A percentile compares a stretch with the other conserved stretches of the same genome.
These are phyloP conservation scores for Pseudochromis fuscus DNA, from an alignment of 2,797 vertebrate genomes.

Conservation along the genomic window DNA sequence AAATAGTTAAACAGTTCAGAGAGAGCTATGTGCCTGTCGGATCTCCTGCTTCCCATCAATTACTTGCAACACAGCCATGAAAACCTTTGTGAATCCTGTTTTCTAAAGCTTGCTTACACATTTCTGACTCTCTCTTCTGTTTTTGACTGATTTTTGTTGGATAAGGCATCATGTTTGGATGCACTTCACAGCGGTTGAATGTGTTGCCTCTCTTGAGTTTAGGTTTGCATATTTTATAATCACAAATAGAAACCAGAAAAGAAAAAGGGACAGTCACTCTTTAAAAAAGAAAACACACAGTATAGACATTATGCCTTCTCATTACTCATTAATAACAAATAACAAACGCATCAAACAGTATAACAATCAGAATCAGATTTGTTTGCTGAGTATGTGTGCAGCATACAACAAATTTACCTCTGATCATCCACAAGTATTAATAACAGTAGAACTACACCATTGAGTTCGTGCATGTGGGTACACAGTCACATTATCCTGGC, in stretches of 20 bases:
- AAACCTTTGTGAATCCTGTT: constrained; percentile 28
- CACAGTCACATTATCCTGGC: neutral
- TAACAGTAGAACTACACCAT: too few species aligned
- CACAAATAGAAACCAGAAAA: constrained; percentile 36
- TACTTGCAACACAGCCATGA: constrained; percentile 9
- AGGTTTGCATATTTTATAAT: constrained; percentile 47
- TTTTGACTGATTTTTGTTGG: neutral
- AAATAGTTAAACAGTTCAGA: constrained; percentile 4
- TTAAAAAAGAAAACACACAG: constrained; percentile 3
- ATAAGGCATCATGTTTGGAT: constrained; percentile 35
- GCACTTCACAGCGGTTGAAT: constrained; percentile 28
- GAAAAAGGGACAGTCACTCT: constrained; percentile 24
- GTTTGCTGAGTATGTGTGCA: too few species aligned
- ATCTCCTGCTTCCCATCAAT: constrained; percentile 11
- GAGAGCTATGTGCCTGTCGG: neutral
- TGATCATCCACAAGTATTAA: too few species aligned
- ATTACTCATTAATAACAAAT: constrained; percentile 17
- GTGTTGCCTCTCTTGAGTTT: constrained; percentile 33
- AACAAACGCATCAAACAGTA: neutral
- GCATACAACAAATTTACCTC: too few species aligned
- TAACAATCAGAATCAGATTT: too few species aligned
- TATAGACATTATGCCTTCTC: neutral
- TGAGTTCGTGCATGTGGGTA: neutral
- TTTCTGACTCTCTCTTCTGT: constrained; percentile 24
- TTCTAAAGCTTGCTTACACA: constrained; percentile 22